Conservation (phyloP, 2,888 invertebrate species). For the Shargacucullia verbasci region DNA sequence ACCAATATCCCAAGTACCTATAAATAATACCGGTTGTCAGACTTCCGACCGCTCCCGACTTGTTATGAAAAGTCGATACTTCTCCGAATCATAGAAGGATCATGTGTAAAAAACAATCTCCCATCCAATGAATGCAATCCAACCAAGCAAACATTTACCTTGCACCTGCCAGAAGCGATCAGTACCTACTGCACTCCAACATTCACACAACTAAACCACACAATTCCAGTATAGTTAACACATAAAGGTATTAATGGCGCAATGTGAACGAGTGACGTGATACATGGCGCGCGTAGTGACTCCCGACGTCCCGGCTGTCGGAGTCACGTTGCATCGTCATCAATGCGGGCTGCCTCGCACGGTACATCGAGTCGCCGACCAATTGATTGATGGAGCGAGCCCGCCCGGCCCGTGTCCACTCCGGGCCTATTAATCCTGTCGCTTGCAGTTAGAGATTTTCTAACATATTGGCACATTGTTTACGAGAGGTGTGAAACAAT, state of each 20-base stretch:
- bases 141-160: too few species aligned
- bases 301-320: constrained; percentile 28
- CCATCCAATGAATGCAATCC: too few species aligned
- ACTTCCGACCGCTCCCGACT: too few species aligned
- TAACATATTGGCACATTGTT: constrained; percentile 33
- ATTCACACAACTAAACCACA: too few species aligned
- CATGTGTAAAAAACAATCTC: too few species aligned
- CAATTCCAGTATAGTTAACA: constrained; percentile 4
- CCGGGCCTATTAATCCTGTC: constrained; percentile 46
- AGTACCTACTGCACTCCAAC: too few species aligned
- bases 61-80: too few species aligned
- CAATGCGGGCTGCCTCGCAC: constrained; percentile 50
- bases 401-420: constrained; percentile 27
- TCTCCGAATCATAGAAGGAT: too few species aligned
- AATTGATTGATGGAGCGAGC: constrained; percentile 50
- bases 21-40: too few species aligned
- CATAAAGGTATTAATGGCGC: constrained; percentile 16
- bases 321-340: constrained; percentile 60
- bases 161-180: too few species aligned
- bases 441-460: constrained; percentile 30
- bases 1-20: too few species aligned
- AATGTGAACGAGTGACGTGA: constrained; percentile 36
- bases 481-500: constrained; percentile 4
- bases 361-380: constrained; percentile 43
- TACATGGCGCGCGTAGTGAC: constrained; percentile 30